Evolutionary conservation across 2,113 vertebrate species (phyloP).

Genomic region (Hippocampus zosterae): DNA sequence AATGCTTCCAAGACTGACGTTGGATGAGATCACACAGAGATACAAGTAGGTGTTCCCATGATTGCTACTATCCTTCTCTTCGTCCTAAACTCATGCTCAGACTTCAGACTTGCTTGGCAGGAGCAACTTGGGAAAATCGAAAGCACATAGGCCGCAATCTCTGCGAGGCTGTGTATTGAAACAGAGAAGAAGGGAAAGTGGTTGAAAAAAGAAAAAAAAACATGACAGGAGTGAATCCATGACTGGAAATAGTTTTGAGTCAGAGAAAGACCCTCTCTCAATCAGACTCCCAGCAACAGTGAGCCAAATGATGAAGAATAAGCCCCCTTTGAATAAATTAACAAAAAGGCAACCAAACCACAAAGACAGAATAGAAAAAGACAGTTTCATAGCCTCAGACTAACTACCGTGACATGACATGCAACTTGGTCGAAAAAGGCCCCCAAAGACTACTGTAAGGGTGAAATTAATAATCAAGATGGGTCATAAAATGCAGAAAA

Average conservation of each 20-base stretch:
- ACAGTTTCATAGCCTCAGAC: not conserved
- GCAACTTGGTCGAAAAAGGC: not conserved
- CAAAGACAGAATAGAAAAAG: not conserved
- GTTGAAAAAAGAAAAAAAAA: not conserved
- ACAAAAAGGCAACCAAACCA: not conserved
- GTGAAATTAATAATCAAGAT: not conserved
- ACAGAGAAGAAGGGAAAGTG: constrained; percentile 10
- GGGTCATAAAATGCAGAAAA: not conserved
- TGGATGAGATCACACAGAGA: constrained; percentile 84
- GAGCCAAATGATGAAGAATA: constrained; percentile 31
- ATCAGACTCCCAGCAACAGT: not conserved
- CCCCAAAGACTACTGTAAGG: not conserved
- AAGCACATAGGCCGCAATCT: constrained; percentile 85
- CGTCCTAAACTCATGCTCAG: constrained; percentile 9
- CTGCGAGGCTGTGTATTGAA: constrained; percentile 84
- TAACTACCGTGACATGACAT: not conserved
- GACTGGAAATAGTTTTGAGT: constrained; percentile 40
- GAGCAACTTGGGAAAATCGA: constrained; percentile 84
- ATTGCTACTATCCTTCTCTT: not conserved
- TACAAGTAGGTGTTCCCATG: constrained; percentile 69
- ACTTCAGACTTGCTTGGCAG: constrained; percentile 76
- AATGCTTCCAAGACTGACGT: constrained; percentile 88
- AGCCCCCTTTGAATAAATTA: not conserved
- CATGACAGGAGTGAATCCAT: constrained; percentile 31
- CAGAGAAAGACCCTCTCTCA: constrained; percentile 46